Conservation (phyloP, 2,113 vertebrate genomes). For the Strix aluco region DNA sequence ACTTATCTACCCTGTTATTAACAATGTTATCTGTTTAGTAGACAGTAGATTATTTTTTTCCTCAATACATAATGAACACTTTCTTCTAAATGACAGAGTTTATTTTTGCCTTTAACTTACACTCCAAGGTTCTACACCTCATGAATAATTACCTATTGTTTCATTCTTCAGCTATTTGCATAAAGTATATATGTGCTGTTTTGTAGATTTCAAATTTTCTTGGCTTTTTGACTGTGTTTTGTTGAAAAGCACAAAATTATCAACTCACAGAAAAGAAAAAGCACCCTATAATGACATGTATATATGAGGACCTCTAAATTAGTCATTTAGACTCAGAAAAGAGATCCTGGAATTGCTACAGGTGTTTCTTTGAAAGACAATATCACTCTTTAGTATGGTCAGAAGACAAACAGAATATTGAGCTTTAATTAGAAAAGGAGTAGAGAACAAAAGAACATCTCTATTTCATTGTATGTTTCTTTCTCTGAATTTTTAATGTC, state of each 20-base stretch:
- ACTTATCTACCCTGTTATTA: neutral
- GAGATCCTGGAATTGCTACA: neutral
- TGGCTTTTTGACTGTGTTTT: fast-evolving
- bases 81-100: neutral
- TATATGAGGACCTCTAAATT: neutral
- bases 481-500: neutral
- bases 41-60: neutral
- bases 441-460: neutral
- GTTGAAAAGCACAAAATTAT: neutral
- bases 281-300: fast-evolving
- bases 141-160: neutral
- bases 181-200: neutral
- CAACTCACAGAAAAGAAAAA: too few relatives aligned
- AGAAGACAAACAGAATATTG: neutral
- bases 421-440: neutral
- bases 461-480: neutral
- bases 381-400: too few relatives aligned
- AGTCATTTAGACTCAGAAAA: fast-evolving
- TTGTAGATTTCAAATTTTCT: neutral
- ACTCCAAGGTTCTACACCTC: neutral
- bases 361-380: neutral
- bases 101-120: neutral
- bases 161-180: neutral
- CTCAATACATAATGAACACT: neutral
- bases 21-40: neutral